Conservation (phyloP, 1,140 invertebrate species). For the Neodiprion lecontei region DNA sequence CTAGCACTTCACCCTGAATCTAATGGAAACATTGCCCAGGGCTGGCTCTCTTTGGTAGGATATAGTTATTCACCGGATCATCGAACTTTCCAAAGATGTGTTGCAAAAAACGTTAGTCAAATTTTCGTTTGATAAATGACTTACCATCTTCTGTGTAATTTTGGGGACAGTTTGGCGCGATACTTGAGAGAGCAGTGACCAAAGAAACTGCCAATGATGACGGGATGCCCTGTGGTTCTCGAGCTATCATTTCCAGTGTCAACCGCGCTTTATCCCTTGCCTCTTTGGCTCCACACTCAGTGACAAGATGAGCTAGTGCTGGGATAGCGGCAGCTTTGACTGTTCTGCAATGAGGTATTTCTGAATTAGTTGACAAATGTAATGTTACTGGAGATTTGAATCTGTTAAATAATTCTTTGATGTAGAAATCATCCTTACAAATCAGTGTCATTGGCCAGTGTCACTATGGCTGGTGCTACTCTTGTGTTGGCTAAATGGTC, state of each 20-base stretch:
- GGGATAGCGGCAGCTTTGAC: constrained; percentile 71
- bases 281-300: constrained; percentile 64
- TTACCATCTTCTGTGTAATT: constrained; percentile 67
- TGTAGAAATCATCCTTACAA: constrained; percentile 60
- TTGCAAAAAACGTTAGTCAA: no score
- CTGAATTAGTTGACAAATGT: constrained; percentile 14
- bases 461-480: constrained; percentile 74
- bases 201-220: constrained; percentile 58
- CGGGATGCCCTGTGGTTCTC: constrained; percentile 50
- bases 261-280: constrained; percentile 75
- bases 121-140: constrained; percentile 3
- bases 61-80: background rate
- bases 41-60: background rate
- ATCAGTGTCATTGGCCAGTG: constrained; percentile 74
- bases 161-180: constrained; percentile 61
- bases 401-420: background rate
- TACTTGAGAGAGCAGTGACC: constrained; percentile 61
- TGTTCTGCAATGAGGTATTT: constrained; percentile 56
- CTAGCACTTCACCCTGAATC: constrained; percentile 11
- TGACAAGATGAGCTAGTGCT: constrained; percentile 71
- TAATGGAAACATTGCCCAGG: constrained; percentile 14
- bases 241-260: constrained; percentile 71
- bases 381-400: constrained; percentile 6
- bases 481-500: constrained; percentile 67
- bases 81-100: background rate